Percentiles rank a stretch among this genome's conserved stretches.
Conservation (phyloP, 2,113 vertebrate species). For the Cyphomyrus discorhynchus region DNA sequence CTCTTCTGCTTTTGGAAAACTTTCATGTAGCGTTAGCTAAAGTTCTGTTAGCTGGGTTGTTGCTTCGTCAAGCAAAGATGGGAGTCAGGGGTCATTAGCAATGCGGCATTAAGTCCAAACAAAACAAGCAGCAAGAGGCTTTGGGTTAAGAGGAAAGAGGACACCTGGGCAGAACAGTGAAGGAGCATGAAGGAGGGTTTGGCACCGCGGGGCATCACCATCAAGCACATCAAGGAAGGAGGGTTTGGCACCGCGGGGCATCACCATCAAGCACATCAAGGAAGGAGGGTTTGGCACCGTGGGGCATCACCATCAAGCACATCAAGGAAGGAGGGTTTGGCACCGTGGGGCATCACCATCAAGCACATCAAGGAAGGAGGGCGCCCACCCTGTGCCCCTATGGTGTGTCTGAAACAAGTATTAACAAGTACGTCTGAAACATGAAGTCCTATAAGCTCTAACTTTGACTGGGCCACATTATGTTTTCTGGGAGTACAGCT, state of each 20-base stretch:
- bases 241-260: background rate
- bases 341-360: background rate
- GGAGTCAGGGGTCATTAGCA: too few species aligned
- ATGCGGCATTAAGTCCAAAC: too few species aligned
- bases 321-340: background rate
- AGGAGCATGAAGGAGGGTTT: background rate
- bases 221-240: background rate
- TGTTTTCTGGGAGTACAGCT: background rate
- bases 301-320: too few species aligned
- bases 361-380: background rate
- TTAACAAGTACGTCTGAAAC: background rate
- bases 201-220: too few species aligned
- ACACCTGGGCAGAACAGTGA: background rate
- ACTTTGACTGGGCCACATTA: background rate
- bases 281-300: too few species aligned
- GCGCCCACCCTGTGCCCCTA: background rate
- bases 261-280: too few species aligned
- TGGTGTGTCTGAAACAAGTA: constrained; percentile 23
- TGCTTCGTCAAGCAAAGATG: background rate
- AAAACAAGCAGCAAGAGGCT: too few species aligned
- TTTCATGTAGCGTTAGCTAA: background rate
- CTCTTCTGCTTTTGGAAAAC: background rate
- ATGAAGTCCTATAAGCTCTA: background rate
- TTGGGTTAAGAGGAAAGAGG: background rate
- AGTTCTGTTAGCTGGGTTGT: background rate